phyloP scores from a whole-genome alignment of 2,113 vertebrate genomes.

The Barbus barbus region DNA sequence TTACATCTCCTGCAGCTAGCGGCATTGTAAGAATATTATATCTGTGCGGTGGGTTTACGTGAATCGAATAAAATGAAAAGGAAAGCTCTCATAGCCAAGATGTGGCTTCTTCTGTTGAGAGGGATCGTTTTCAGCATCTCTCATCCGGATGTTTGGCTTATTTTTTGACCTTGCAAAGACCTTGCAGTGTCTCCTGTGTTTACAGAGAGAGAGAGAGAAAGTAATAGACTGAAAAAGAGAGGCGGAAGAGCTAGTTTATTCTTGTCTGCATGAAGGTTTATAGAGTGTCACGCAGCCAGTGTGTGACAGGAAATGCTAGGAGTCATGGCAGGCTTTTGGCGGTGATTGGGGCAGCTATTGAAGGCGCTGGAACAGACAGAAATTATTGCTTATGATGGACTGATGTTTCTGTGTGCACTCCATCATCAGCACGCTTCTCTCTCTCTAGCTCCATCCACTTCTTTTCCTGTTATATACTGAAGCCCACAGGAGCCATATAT shows the following conservation, averaged over 20 bases:
- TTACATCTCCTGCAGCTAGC: slow-evolving; percentile 21
- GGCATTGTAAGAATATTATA: slow-evolving; percentile 22
- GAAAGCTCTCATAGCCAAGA: slow-evolving; percentile 29
- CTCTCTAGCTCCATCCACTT: slow-evolving; percentile 29
- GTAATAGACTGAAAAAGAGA: neutral
- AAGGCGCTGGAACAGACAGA: slow-evolving; percentile 7
- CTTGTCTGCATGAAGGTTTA: slow-evolving; percentile 31
- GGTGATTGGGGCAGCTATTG: slow-evolving; percentile 25
- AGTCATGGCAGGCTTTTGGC: slow-evolving; percentile 10
- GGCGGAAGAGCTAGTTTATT: slow-evolving; percentile 8
- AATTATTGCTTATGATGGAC: slow-evolving; percentile 35
- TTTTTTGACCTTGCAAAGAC: slow-evolving; percentile 36
- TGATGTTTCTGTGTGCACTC: slow-evolving; percentile 11
- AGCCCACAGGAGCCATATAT: slow-evolving; percentile 11
- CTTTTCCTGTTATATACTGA: slow-evolving; percentile 24
- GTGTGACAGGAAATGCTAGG: slow-evolving; percentile 19
- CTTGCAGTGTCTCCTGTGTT: neutral
- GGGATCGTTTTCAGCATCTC: slow-evolving; percentile 26
- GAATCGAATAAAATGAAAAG: slow-evolving; percentile 36
- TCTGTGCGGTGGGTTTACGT: neutral
- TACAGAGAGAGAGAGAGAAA: neutral
- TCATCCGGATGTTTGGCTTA: slow-evolving; percentile 30
- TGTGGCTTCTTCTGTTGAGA: slow-evolving; percentile 25
- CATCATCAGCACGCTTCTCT: neutral
- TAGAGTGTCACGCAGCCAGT: slow-evolving; percentile 9